Evolutionary conservation across 1,140 invertebrate species (phyloP), one percentile per base, ranked within the genome.

Genomic region (Plectrocnemia conspersa): DNA sequence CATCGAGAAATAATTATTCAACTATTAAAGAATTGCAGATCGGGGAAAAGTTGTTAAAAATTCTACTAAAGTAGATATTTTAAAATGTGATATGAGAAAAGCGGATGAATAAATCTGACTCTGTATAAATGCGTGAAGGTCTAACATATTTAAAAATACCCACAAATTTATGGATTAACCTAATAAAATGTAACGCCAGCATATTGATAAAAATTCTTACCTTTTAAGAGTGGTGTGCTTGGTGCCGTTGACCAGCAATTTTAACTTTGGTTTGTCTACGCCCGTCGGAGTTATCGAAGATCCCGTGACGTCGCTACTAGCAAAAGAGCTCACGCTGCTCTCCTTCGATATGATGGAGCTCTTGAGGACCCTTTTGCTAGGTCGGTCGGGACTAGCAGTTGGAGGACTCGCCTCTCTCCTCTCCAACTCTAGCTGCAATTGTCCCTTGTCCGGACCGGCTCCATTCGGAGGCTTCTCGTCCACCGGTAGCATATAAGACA

Each of bases 401-500:
- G 19, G 24, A 24, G 35, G 32, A 7, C 45, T 35, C 2, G 48
- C 22, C 29, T 19, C 33, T 3, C 32, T 33, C 19, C 25, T 33
- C 33, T 16, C 59, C 45, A 61, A 32, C 55, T 66, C 66, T 48
- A 75, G 63, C 60, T 75, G 72, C 57, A 80, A 64, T 25, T 77
- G 74, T 53, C 78, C 64, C 52, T 77, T 72, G 11, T 67, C 68
- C 59, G 78, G 78, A 6, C 65, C 71, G 7, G 78, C 77, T 36
- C 66, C 77, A 53, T 76, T 75, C 10, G 78, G 79, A 15, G 79
- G 79, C 65, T 82, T 82, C 61, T 82, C 79, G 55, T 81, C 80
- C 48, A 81, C 75, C 16, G 81, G 80, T 59, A 82, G 72, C 77
- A 82, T 81, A 64, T 82, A 82, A 25, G 81, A 82, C 67, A 82